phyloP scores from a whole-genome alignment of 2,113 vertebrate genomes.

The Triplophysa siluroides region DNA sequence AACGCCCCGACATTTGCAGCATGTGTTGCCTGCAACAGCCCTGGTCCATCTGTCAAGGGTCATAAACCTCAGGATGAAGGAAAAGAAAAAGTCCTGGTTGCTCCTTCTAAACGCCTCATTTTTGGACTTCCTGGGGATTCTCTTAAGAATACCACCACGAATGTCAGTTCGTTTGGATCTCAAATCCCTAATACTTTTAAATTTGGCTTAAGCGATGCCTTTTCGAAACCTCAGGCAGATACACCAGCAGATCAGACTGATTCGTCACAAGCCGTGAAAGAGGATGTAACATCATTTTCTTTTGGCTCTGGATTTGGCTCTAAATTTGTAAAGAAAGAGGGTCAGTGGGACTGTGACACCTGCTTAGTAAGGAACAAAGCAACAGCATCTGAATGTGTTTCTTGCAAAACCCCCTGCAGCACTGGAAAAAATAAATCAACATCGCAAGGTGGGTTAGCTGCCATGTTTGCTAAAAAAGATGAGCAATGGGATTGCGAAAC shows the following conservation, averaged over 20 bases:
- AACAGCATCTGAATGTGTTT: constrained; percentile 65
- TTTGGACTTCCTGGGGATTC: constrained; percentile 77
- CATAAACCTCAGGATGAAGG: constrained; percentile 51
- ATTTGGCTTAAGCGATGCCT: constrained; percentile 65
- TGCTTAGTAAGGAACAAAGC: constrained; percentile 79
- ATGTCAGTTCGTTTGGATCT: constrained; percentile 63
- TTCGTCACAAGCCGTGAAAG: background rate
- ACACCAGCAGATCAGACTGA: constrained; percentile 68
- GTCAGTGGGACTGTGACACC: constrained; percentile 78
- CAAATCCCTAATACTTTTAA: constrained; percentile 70
- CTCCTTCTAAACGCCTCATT: constrained; percentile 50
- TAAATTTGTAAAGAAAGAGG: constrained; percentile 67
- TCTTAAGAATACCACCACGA: constrained; percentile 52
- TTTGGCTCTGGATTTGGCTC: constrained; percentile 44
- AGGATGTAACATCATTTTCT: background rate
- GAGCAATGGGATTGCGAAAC: constrained; percentile 83
- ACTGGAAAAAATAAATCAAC: background rate
- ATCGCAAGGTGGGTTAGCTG: constrained; percentile 70
- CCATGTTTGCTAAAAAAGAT: constrained; percentile 78
- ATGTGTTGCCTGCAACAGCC: constrained; percentile 78
- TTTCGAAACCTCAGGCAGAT: constrained; percentile 55
- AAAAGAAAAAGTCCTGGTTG: constrained; percentile 51
- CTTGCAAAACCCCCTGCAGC: constrained; percentile 73
- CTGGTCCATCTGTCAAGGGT: constrained; percentile 62
- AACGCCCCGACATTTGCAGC: constrained; percentile 71